Evolutionary conservation across 2,888 invertebrate genomes (phyloP).

Genomic region (Rhamphomyia laevipes): DNA sequence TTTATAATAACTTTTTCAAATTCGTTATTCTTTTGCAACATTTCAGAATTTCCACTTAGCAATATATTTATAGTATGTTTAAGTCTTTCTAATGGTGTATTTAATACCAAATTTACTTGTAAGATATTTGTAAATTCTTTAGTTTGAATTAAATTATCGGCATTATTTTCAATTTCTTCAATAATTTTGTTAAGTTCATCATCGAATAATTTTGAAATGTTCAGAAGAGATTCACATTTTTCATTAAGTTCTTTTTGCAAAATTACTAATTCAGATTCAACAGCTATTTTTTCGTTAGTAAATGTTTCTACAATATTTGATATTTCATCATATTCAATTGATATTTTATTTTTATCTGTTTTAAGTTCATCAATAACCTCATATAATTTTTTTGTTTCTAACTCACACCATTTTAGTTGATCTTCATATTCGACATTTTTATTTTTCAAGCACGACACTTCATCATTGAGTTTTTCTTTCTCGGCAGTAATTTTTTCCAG

Average conservation of each 20-base stretch:
- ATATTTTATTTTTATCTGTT: background rate
- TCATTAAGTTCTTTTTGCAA: background rate
- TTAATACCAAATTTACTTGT: background rate
- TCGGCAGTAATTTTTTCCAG: background rate
- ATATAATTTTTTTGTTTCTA: background rate
- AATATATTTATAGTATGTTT: background rate
- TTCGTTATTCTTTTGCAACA: background rate
- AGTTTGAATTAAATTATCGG: background rate
- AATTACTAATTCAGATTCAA: background rate
- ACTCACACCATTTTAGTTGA: background rate
- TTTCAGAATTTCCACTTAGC: background rate
- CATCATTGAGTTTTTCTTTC: background rate
- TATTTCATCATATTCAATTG: background rate
- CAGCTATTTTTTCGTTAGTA: background rate
- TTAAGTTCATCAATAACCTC: background rate
- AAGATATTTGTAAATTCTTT: background rate
- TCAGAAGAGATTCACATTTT: background rate
- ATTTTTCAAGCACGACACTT: too few species aligned
- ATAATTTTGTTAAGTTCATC: background rate
- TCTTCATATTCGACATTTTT: background rate
- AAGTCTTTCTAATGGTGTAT: background rate
- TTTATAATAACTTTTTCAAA: background rate
- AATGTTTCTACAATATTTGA: background rate
- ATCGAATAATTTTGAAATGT: background rate
- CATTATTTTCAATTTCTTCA: background rate